A percentile compares a stretch with the other conserved stretches of the same genome.
These are phyloP conservation scores for Odontomachus brunneus DNA, from an alignment of 1,140 invertebrate genomes.

Conservation along the genomic window DNA sequence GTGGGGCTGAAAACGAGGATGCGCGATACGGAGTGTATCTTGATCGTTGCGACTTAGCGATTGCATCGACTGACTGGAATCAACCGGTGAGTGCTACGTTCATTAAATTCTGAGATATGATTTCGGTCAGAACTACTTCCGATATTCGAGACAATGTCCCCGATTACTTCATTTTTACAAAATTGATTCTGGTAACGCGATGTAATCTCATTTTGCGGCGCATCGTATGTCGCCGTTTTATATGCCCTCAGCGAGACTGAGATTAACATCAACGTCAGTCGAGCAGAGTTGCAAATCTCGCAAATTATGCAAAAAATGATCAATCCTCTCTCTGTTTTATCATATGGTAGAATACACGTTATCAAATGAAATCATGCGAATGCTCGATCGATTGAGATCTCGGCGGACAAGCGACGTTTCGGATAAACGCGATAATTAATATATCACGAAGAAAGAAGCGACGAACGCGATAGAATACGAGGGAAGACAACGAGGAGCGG, in stretches of 20 bases:
- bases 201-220: not conserved
- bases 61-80: slow-evolving; percentile 25
- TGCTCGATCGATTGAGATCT: slow-evolving; percentile 4
- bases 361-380: slow-evolving; percentile 3
- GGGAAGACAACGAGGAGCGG: not conserved
- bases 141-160: not conserved
- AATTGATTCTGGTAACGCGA: not conserved
- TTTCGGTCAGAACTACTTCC: not conserved
- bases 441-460: not conserved
- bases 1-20: not conserved
- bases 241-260: not conserved
- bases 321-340: not conserved
- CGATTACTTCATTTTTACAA: not conserved
- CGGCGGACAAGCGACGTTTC: not conserved
- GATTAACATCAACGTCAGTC: not conserved
- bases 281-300: not conserved
- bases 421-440: too few relatives aligned
- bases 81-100: slow-evolving; percentile 45
- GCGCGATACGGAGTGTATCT: slow-evolving; percentile 12
- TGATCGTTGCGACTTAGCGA: slow-evolving; percentile 40
- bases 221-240: not conserved
- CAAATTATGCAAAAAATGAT: slow-evolving; percentile 1
- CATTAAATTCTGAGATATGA: slow-evolving; percentile 29
- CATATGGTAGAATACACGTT: not conserved
- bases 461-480: not conserved